These are phyloP conservation scores for Oreochromis niloticus DNA, from an alignment of 2,113 vertebrate genomes.

Conservation along the genomic window DNA sequence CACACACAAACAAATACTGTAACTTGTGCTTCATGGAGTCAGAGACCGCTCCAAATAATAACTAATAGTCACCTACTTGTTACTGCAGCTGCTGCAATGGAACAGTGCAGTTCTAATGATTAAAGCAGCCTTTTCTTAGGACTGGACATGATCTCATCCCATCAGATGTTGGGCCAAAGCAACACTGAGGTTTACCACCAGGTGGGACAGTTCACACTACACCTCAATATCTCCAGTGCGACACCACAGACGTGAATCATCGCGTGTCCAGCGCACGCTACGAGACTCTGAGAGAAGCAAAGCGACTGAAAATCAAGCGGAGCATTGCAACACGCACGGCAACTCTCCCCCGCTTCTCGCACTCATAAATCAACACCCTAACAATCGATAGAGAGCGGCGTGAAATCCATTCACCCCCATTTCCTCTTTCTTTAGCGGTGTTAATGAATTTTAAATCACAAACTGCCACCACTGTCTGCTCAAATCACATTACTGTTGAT, in stretches of 20 bases:
- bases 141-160: neutral
- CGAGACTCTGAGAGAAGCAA: neutral
- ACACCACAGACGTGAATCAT: conserved; percentile 10
- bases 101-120: neutral
- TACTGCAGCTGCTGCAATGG: neutral
- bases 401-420: conserved; percentile 28
- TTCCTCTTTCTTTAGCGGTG: conserved; percentile 27
- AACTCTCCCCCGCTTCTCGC: neutral
- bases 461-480: neutral
- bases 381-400: conserved; percentile 20
- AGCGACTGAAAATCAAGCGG: neutral
- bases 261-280: neutral
- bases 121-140: neutral
- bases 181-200: conserved; percentile 19
- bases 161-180: neutral
- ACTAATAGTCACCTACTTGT: neutral
- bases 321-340: neutral
- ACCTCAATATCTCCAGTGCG: conserved; percentile 13
- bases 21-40: neutral
- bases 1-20: neutral
- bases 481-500: neutral
- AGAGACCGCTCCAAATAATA: neutral
- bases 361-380: conserved; percentile 32
- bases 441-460: conserved; percentile 43
- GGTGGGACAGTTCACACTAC: conserved; percentile 41